Percentiles rank a stretch among this genome's conserved stretches.
These are phyloP conservation scores for Lithobates sylvaticus DNA, from an alignment of 2,797 vertebrate genomes.

Conservation along the genomic window DNA sequence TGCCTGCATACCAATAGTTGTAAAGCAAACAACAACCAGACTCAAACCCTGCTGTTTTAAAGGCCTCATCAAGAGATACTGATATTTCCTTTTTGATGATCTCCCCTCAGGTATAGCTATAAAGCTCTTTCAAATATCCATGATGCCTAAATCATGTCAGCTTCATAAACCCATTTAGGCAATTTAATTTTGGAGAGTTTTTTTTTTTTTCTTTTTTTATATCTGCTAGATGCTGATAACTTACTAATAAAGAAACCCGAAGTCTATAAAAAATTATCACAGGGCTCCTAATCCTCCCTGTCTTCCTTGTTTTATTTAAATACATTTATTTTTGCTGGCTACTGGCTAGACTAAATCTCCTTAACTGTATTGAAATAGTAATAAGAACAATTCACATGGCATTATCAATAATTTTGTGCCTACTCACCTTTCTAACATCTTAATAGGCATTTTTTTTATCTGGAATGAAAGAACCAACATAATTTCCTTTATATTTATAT, in stretches of 20 bases:
- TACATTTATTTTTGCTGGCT: constrained; percentile 43
- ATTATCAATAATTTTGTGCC: constrained; percentile 29
- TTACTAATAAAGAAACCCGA: constrained; percentile 63
- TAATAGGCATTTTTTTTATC: constrained; percentile 21
- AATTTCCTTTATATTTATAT: background rate
- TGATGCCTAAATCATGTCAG: constrained; percentile 61
- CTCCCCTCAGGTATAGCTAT: constrained; percentile 29
- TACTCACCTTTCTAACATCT: constrained; percentile 24
- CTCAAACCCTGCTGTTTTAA: constrained; percentile 55
- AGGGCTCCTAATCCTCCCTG: constrained; percentile 33
- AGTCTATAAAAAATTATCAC: constrained; percentile 49
- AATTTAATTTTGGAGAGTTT: constrained; percentile 66
- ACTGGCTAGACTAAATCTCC: constrained; percentile 16
- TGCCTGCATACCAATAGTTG: constrained; percentile 49
- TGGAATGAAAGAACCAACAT: background rate
- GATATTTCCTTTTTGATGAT: constrained; percentile 28
- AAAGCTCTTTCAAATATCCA: constrained; percentile 36
- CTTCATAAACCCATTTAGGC: constrained; percentile 65
- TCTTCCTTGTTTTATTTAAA: constrained; percentile 52
- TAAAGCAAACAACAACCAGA: constrained; percentile 50
- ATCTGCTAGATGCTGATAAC: constrained; percentile 58
- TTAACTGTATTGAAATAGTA: constrained; percentile 27
- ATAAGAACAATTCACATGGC: constrained; percentile 21
- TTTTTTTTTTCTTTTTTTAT: constrained; percentile 64
- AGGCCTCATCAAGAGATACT: constrained; percentile 42